Percentiles rank a stretch among this genome's conserved stretches.
phyloP scores from a whole-genome alignment of 2,797 vertebrate species.

The Gymnoscopelus microlampas region DNA sequence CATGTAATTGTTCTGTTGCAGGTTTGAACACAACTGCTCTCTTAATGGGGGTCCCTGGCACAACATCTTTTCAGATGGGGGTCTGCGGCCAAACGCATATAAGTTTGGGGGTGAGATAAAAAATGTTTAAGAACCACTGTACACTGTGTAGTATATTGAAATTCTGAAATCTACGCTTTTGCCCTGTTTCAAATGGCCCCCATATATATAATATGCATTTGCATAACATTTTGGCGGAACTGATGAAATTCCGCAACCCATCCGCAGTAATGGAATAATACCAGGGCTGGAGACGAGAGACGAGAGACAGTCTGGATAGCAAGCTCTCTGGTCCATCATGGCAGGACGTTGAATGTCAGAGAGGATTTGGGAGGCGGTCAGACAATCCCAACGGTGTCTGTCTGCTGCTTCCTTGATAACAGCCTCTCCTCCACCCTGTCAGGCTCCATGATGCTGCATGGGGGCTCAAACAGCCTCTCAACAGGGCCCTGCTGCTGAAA shows the following conservation, averaged over 20 bases:
- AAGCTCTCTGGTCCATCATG: conserved; percentile 27
- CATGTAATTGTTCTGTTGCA: too few relatives aligned
- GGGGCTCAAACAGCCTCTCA: conserved; percentile 46
- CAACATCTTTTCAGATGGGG: too few relatives aligned
- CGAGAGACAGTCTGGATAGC: conserved; percentile 26
- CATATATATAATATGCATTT: too few relatives aligned
- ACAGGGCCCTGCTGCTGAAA: conserved; percentile 13
- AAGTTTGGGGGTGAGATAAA: too few relatives aligned
- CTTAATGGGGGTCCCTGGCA: too few relatives aligned
- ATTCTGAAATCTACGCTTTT: too few relatives aligned
- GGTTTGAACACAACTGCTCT: too few relatives aligned
- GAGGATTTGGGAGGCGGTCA: conserved; percentile 22
- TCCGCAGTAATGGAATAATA: conserved; percentile 24
- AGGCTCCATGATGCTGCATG: background rate
- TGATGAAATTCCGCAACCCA: conserved; percentile 31
- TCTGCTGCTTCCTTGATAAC: conserved; percentile 49
- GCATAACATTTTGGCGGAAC: background rate
- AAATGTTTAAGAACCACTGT: too few relatives aligned
- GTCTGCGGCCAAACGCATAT: too few relatives aligned
- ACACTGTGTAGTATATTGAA: too few relatives aligned
- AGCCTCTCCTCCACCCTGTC: conserved; percentile 29
- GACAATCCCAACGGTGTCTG: too few relatives aligned
- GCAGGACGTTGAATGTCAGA: conserved; percentile 29
- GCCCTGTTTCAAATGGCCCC: too few relatives aligned
- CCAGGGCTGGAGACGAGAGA: background rate